Conservation (phyloP, 2,797 vertebrate genomes). For the Pygocentrus nattereri region DNA sequence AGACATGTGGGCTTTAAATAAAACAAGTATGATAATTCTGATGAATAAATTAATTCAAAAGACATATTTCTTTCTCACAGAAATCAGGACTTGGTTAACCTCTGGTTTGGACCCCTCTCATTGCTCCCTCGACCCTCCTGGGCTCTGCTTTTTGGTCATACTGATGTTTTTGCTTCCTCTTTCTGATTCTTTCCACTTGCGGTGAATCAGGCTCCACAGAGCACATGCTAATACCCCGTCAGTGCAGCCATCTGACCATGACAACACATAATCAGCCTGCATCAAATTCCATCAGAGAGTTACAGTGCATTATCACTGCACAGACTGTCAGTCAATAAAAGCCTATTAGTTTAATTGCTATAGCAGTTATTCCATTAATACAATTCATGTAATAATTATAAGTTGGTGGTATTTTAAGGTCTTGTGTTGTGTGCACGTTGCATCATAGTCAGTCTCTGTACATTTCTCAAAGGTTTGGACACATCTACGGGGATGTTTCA, state of each 20-base stretch:
- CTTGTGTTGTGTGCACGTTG: background rate
- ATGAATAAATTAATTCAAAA: no score
- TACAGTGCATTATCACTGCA: background rate
- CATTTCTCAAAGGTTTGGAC: no score
- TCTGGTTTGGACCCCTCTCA: no score
- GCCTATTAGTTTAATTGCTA: constrained; percentile 16
- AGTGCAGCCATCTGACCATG: background rate
- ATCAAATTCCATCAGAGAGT: background rate
- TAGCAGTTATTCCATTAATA: background rate
- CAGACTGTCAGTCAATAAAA: background rate
- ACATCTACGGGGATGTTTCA: no score
- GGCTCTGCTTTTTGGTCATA: background rate
- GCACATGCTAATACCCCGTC: background rate
- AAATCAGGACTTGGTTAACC: no score
- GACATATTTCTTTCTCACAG: no score
- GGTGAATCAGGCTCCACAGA: background rate
- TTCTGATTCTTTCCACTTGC: background rate
- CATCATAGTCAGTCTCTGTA: background rate
- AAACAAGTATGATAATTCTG: no score
- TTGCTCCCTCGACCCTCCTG: background rate
- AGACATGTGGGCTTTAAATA: no score
- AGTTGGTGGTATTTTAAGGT: background rate
- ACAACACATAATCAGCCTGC: constrained; percentile 8
- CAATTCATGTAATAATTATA: background rate
- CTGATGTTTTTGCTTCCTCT: background rate